These are phyloP conservation scores for Tenualosa ilisha DNA, from an alignment of 2,797 vertebrate species.

Conservation along the genomic window DNA sequence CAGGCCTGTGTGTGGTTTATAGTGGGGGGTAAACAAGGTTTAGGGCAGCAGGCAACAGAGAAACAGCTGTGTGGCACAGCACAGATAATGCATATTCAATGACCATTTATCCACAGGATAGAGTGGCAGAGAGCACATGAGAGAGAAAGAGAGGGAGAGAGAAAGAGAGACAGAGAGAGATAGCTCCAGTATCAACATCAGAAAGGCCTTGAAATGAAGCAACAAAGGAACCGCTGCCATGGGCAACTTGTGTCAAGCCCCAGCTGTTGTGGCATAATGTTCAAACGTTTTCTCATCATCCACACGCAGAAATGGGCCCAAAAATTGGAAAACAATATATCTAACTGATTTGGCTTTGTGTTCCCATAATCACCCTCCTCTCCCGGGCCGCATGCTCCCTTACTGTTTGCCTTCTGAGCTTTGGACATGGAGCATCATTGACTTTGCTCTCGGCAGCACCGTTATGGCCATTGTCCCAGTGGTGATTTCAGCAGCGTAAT, in stretches of 20 bases:
- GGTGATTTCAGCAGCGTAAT: neutral
- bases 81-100: conserved; percentile 18
- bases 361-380: neutral
- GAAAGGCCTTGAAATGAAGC: conserved; percentile 16
- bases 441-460: neutral
- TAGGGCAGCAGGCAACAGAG: conserved; percentile 17
- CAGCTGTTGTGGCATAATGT: conserved; percentile 2
- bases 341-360: conserved; percentile 23
- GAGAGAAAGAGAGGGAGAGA: neutral
- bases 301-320: neutral
- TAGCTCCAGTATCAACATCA: conserved; percentile 4
- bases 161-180: neutral
- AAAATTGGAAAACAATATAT: conserved; percentile 21
- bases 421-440: neutral
- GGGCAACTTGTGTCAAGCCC: conserved; percentile 11
- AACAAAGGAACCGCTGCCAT: neutral
- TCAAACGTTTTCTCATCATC: conserved; percentile 3
- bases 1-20: conserved; percentile 4
- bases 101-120: conserved; percentile 6
- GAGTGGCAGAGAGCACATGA: neutral
- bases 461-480: neutral
- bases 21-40: neutral
- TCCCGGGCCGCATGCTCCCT: neutral
- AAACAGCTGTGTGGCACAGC: neutral
- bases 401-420: neutral